Conservation (phyloP, 2,113 vertebrate genomes). For the Lucifuga dentata region DNA sequence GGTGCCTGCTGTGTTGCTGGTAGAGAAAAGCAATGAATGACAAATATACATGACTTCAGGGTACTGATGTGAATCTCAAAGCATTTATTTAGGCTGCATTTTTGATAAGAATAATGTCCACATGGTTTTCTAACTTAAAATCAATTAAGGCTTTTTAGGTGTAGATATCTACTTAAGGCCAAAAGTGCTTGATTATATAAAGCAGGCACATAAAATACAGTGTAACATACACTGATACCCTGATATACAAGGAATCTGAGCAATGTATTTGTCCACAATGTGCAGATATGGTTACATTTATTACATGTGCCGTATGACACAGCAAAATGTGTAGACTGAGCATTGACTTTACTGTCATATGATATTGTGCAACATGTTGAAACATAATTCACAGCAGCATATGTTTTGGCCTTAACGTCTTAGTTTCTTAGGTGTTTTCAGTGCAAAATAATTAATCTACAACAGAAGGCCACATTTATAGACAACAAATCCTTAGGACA, state of each 20-base stretch:
- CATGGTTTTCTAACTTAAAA: no score
- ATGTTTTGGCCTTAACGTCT: constrained; percentile 22
- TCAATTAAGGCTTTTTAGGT: no score
- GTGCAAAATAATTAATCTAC: constrained; percentile 7
- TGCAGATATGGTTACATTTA: not conserved
- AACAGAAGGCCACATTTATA: constrained; percentile 10
- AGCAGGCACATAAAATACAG: not conserved
- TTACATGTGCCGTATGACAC: not conserved
- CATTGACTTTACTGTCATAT: not conserved
- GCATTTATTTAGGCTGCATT: no score
- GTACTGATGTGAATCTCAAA: not conserved
- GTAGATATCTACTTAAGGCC: no score
- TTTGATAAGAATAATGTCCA: not conserved
- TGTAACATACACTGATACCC: not conserved
- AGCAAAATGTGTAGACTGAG: not conserved
- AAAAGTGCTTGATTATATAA: not conserved
- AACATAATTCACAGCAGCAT: constrained; percentile 12
- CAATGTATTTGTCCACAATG: not conserved
- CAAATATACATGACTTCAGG: not conserved
- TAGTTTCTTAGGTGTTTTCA: constrained; percentile 9
- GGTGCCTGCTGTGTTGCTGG: not conserved
- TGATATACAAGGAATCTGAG: not conserved
- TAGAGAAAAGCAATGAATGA: constrained; percentile 6
- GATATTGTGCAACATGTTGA: constrained; percentile 2
- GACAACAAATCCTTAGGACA: constrained; percentile 1